phyloP scores from a whole-genome alignment of 2,113 vertebrate genomes.

The Forbesichthys papilliferus region DNA sequence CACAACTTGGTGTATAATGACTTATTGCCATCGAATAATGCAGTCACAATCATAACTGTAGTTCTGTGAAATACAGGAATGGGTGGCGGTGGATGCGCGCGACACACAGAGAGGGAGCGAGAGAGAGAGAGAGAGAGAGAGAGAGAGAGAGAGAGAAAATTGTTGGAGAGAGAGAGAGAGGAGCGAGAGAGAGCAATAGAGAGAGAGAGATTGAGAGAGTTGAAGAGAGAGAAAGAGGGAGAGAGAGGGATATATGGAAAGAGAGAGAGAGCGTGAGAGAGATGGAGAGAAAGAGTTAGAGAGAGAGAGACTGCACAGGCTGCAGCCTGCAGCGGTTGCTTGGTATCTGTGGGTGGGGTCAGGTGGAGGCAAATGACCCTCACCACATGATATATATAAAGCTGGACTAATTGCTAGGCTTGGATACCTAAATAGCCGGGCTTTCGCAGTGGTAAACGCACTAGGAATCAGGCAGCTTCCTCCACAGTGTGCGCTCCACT shows the following conservation, averaged over 20 bases:
- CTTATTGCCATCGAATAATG: no score
- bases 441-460: constrained; percentile 65
- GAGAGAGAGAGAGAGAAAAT: not conserved
- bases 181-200: not conserved
- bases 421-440: constrained; percentile 69
- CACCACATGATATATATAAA: constrained; percentile 73
- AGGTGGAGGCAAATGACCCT: constrained; percentile 65
- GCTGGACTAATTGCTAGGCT: constrained; percentile 70
- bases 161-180: not conserved
- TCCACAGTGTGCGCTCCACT: constrained; percentile 32
- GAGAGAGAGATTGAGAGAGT: not conserved
- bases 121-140: constrained; percentile 4
- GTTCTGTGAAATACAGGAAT: not conserved
- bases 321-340: constrained; percentile 9
- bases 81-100: not conserved
- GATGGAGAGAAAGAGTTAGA: not conserved
- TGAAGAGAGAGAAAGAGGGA: not conserved
- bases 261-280: constrained; percentile 4
- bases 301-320: not conserved
- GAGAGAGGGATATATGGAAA: not conserved
- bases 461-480: constrained; percentile 49
- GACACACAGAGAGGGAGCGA: constrained; percentile 4
- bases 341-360: constrained; percentile 64
- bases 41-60: not conserved
- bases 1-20: not conserved